These are phyloP conservation scores for Peromyscus aztecus DNA, from an alignment of 2,797 vertebrate genomes.

Conservation along the genomic window DNA sequence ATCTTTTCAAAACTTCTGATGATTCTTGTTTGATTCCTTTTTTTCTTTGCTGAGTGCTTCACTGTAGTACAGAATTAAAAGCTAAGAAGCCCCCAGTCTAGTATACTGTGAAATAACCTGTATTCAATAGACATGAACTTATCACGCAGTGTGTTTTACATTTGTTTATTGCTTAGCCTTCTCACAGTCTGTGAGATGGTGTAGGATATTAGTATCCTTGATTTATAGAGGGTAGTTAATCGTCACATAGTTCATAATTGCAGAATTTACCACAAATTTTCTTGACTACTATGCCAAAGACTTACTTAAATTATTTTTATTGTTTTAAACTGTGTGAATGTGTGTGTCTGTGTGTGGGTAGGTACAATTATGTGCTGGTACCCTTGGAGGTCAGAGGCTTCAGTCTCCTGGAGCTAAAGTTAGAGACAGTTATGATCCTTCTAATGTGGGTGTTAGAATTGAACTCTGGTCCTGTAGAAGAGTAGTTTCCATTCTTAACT, in stretches of 20 bases:
- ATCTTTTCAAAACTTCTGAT: neutral
- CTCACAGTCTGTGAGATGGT: neutral
- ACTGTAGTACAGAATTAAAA: neutral
- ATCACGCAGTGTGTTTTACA: neutral
- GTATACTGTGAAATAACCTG: neutral
- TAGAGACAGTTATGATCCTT: neutral
- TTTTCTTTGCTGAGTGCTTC: constrained; percentile 1
- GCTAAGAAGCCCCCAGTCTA: neutral
- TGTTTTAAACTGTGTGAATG: neutral
- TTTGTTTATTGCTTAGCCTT: neutral
- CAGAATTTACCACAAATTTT: constrained; percentile 13
- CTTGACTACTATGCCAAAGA: neutral
- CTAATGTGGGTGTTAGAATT: neutral
- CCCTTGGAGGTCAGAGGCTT: neutral
- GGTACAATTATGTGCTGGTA: neutral
- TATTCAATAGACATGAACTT: neutral
- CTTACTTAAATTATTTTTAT: neutral
- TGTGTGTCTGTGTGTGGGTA: neutral
- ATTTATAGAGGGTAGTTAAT: neutral
- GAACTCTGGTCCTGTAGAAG: neutral
- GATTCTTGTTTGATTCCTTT: constrained; percentile 16
- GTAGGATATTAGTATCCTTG: neutral
- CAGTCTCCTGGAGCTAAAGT: neutral
- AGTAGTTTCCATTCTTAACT: neutral
- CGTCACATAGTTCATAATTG: neutral